phyloP scores from a whole-genome alignment of 2,797 vertebrate species.

The Zalophus californianus region DNA sequence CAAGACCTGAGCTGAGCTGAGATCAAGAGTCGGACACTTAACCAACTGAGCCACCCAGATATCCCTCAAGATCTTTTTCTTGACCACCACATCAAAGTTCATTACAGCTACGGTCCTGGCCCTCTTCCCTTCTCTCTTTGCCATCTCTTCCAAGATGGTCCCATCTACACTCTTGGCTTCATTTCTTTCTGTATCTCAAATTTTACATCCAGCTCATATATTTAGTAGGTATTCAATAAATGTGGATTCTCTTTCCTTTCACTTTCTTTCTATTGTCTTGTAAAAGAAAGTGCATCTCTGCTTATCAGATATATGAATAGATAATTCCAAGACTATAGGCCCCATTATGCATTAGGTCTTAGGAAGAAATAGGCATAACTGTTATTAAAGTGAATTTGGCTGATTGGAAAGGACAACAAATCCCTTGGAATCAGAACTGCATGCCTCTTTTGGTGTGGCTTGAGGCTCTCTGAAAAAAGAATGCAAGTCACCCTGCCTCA shows the following conservation, averaged over 20 bases:
- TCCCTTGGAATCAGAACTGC: not conserved
- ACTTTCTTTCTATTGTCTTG: not conserved
- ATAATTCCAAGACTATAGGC: not conserved
- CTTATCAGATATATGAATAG: not conserved
- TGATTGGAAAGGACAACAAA: not conserved
- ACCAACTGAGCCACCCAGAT: not conserved
- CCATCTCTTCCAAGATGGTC: not conserved
- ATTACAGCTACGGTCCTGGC: not conserved
- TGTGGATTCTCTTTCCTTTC: not conserved
- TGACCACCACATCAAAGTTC: not conserved
- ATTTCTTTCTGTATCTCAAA: conserved; percentile 12
- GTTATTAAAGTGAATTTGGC: not conserved
- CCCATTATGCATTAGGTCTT: not conserved
- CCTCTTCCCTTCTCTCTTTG: not conserved
- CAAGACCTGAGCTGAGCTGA: not conserved
- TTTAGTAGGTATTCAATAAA: not conserved
- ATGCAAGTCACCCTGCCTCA: not conserved
- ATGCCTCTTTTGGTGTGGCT: not conserved
- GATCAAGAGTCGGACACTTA: not conserved
- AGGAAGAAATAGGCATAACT: not conserved
- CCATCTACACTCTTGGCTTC: not conserved
- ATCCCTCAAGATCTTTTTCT: not conserved
- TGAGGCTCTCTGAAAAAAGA: not conserved
- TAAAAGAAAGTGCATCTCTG: conserved; percentile 24
- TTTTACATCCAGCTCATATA: not conserved